phyloP scores from a whole-genome alignment of 2,888 invertebrate genomes.

The Ashinkailepas kermadecensis region DNA sequence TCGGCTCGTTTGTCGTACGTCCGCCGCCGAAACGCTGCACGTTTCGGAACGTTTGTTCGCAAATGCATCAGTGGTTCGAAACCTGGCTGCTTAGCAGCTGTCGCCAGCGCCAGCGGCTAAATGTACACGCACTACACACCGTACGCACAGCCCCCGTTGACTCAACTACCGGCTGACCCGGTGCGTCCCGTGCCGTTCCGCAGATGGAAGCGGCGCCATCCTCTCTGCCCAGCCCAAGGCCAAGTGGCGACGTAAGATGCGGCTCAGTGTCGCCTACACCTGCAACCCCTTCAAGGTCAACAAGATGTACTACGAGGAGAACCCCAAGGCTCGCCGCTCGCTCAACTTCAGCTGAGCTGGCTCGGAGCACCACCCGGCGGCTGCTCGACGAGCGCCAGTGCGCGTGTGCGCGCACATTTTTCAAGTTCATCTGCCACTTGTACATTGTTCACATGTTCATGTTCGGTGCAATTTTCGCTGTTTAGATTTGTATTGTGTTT shows the following conservation, averaged over 20 bases:
- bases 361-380: background rate
- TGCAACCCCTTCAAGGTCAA: background rate
- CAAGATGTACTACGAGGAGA: conserved; percentile 17
- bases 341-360: conserved; percentile 14
- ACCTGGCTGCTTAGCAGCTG: too few species aligned
- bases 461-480: background rate
- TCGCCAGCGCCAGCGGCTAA: too few species aligned
- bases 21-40: too few species aligned
- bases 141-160: too few species aligned
- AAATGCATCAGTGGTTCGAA: too few species aligned
- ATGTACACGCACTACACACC: too few species aligned
- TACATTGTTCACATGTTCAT: too few species aligned
- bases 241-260: conserved; percentile 10
- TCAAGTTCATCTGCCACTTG: background rate
- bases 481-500: conserved; percentile 15
- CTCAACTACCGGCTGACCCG: too few species aligned
- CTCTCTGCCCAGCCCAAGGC: background rate
- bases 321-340: conserved; percentile 5
- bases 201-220: too few species aligned
- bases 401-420: background rate
- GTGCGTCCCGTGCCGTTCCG: too few species aligned
- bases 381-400: background rate
- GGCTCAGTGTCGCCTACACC: conserved; percentile 1
- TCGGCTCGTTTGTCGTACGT: too few species aligned
- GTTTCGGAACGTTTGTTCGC: too few species aligned